These are phyloP conservation scores for Sebastes steindachneri DNA, from an alignment of 2,797 vertebrate species.

Conservation along the genomic window DNA sequence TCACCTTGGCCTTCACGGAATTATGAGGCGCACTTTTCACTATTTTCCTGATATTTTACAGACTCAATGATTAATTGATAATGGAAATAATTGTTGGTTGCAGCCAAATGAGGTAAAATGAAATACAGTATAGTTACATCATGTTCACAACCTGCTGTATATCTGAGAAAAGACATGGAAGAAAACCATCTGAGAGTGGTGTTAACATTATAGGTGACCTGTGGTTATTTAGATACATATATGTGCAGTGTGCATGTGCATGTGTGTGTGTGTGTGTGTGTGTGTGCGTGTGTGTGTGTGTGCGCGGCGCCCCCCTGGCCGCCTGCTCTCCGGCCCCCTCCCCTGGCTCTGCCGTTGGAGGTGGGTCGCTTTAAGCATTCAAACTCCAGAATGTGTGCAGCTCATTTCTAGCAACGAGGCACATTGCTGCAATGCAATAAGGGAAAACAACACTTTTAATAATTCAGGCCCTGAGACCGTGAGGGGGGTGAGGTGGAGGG, in stretches of 20 bases:
- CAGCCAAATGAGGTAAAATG: background rate
- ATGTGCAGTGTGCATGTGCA: background rate
- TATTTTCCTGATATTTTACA: background rate
- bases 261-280: slow-evolving; percentile 1
- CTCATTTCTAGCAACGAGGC: slow-evolving; percentile 76
- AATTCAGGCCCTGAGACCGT: slow-evolving; percentile 79
- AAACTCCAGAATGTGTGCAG: slow-evolving; percentile 61
- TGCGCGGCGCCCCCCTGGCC: background rate
- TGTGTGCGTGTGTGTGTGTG: background rate
- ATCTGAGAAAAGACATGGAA: background rate
- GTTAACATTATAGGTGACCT: background rate
- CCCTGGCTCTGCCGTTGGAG: slow-evolving; percentile 48
- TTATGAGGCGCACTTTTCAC: background rate
- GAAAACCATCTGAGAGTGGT: background rate
- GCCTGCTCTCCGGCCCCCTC: slow-evolving; percentile 30
- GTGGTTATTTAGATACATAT: slow-evolving; percentile 17
- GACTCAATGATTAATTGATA: background rate
- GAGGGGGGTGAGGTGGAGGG: slow-evolving; percentile 28
- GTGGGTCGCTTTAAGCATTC: slow-evolving; percentile 61
- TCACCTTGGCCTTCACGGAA: background rate
- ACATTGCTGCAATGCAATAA: slow-evolving; percentile 83
- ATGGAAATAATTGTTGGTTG: background rate
- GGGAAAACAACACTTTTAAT: slow-evolving; percentile 86
- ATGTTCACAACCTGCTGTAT: background rate
- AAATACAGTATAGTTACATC: background rate